Conservation (phyloP, 2,113 vertebrate species). For the Callospermophilus lateralis region DNA sequence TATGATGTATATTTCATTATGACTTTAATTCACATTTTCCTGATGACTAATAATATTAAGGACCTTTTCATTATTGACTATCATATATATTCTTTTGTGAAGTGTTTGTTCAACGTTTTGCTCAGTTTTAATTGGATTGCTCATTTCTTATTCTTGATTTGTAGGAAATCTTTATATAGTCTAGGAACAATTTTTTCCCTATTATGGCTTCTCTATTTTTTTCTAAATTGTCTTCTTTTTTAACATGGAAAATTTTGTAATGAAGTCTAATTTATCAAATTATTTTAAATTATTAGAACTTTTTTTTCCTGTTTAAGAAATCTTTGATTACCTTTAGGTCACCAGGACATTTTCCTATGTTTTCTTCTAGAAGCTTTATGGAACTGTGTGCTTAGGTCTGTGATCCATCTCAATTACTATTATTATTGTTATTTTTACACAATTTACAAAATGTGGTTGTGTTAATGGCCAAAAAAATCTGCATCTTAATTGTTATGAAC, state of each 20-base stretch:
- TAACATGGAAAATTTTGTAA: not conserved
- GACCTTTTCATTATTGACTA: not conserved
- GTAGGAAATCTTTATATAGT: not conserved
- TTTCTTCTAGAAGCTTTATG: not conserved
- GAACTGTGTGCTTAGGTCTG: not conserved
- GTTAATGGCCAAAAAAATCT: conserved; percentile 52
- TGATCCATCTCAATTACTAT: not conserved
- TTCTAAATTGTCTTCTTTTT: not conserved
- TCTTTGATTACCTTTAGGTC: not conserved
- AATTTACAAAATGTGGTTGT: conserved; percentile 32
- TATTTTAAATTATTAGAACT: not conserved
- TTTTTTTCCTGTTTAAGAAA: not conserved
- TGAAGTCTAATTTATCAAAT: not conserved
- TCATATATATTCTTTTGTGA: not conserved
- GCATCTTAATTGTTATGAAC: conserved; percentile 47
- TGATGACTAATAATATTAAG: not conserved
- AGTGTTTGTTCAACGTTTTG: not conserved
- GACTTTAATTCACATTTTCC: not conserved
- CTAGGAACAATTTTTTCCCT: not conserved
- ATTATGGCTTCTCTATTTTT: not conserved
- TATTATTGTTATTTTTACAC: too few relatives aligned
- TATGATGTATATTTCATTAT: not conserved
- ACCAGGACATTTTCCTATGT: not conserved
- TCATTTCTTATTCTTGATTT: not conserved
- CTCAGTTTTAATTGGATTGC: not conserved